These are phyloP conservation scores for Siniperca scherzeri DNA, from an alignment of 2,797 vertebrate species.

Conservation along the genomic window DNA sequence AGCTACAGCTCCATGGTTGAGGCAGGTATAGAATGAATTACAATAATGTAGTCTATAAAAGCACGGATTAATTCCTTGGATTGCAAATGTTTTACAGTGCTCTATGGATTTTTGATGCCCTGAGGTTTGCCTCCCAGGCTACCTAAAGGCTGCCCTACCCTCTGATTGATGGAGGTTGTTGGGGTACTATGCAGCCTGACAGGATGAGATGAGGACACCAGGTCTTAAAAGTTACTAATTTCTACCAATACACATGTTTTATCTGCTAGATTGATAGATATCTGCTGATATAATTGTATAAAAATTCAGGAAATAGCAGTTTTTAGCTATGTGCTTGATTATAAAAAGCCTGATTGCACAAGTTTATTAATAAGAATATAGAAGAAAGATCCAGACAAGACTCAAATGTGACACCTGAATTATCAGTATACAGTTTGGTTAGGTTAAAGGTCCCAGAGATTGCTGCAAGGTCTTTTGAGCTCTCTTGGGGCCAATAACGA, in stretches of 20 bases:
- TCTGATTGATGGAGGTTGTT: background rate
- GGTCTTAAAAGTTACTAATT: background rate
- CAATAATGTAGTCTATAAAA: slow-evolving; percentile 25
- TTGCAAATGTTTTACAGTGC: slow-evolving; percentile 2
- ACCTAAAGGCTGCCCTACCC: background rate
- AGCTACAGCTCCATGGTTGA: background rate
- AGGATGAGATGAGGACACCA: background rate
- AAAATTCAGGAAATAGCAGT: background rate
- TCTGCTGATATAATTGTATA: background rate
- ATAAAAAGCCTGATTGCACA: background rate
- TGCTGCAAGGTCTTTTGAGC: slow-evolving; percentile 26
- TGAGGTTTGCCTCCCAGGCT: background rate
- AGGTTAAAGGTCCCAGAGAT: slow-evolving; percentile 29
- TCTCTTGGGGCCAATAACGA: slow-evolving; percentile 23
- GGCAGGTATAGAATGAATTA: slow-evolving; percentile 20
- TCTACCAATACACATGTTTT: background rate
- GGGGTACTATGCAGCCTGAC: background rate
- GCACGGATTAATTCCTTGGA: slow-evolving; percentile 23
- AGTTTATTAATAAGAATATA: background rate
- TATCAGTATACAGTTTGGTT: slow-evolving; percentile 35
- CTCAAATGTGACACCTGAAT: slow-evolving; percentile 25
- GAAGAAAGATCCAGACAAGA: slow-evolving; percentile 1
- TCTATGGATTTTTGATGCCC: background rate
- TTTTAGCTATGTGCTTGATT: background rate
- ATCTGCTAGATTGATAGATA: background rate